These are phyloP conservation scores for Parelbella ahira DNA, from an alignment of 2,888 invertebrate species.

Conservation along the genomic window DNA sequence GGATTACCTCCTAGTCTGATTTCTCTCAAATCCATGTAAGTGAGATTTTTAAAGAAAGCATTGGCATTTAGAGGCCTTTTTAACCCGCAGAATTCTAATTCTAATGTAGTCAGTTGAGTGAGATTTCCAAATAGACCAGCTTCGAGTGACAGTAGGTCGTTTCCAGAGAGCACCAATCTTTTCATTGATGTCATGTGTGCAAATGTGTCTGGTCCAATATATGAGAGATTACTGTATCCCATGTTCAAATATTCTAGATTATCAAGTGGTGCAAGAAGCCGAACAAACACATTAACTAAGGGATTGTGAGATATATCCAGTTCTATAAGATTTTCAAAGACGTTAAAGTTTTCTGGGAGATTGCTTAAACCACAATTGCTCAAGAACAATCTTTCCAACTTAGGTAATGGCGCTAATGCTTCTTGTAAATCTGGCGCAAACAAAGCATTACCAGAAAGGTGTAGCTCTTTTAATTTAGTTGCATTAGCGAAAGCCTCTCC, in stretches of 20 bases:
- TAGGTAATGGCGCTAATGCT: slow-evolving; percentile 83
- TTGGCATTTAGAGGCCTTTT: slow-evolving; percentile 83
- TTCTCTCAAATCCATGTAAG: slow-evolving; percentile 83
- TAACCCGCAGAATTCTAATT: slow-evolving; percentile 85
- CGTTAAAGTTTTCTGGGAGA: slow-evolving; percentile 84
- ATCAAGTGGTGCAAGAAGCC: slow-evolving; percentile 82
- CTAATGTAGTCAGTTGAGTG: slow-evolving; percentile 83
- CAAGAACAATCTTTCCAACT: slow-evolving; percentile 83
- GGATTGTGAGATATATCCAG: slow-evolving; percentile 87
- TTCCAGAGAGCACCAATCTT: slow-evolving; percentile 84
- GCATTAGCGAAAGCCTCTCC: slow-evolving; percentile 85
- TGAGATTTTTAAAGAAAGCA: slow-evolving; percentile 83
- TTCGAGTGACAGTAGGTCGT: slow-evolving; percentile 83
- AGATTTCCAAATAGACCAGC: slow-evolving; percentile 84
- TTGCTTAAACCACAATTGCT: slow-evolving; percentile 84
- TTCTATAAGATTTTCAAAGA: slow-evolving; percentile 83
- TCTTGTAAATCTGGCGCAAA: slow-evolving; percentile 84
- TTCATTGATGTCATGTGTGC: slow-evolving; percentile 85
- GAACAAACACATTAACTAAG: slow-evolving; percentile 83
- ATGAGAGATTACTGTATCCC: slow-evolving; percentile 85
- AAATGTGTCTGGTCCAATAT: slow-evolving; percentile 83
- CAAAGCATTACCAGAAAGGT: slow-evolving; percentile 84
- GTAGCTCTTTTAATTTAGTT: slow-evolving; percentile 82
- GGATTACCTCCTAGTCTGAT: slow-evolving; percentile 86
- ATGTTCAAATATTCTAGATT: slow-evolving; percentile 85